phyloP scores from a whole-genome alignment of 2,113 vertebrate genomes.

The Cyanoderma ruficeps region DNA sequence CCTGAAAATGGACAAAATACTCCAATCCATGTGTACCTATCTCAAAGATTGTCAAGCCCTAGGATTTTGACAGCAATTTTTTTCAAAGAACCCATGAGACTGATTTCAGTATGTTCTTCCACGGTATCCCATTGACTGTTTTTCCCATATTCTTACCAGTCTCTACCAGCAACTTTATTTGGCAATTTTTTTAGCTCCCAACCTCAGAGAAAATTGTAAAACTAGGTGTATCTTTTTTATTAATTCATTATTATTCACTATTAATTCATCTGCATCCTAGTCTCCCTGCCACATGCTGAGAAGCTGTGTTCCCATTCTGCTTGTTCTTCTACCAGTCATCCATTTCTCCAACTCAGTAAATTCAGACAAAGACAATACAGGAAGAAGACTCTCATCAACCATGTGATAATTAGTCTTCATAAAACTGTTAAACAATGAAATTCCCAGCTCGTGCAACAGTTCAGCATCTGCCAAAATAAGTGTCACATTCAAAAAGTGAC shows the following conservation, averaged over 20 bases:
- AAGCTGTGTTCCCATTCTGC: background rate
- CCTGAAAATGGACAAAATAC: background rate
- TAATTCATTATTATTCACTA: background rate
- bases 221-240: background rate
- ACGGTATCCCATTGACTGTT: background rate
- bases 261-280: background rate
- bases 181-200: rapidly evolving
- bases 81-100: background rate
- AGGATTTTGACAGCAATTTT: background rate
- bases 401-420: background rate
- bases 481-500: background rate
- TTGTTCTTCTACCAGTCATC: background rate
- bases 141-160: background rate
- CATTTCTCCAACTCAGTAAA: background rate
- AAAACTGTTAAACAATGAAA: background rate
- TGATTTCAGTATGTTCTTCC: background rate
- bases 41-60: background rate
- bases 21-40: background rate
- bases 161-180: background rate
- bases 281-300: background rate
- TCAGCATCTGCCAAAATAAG: background rate
- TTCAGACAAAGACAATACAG: background rate
- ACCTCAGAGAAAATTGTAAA: background rate
- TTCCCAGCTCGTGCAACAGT: background rate
- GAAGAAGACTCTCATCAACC: background rate